phyloP scores from a whole-genome alignment of 2,797 vertebrate genomes.

The Enteromius unitaeniatus region DNA sequence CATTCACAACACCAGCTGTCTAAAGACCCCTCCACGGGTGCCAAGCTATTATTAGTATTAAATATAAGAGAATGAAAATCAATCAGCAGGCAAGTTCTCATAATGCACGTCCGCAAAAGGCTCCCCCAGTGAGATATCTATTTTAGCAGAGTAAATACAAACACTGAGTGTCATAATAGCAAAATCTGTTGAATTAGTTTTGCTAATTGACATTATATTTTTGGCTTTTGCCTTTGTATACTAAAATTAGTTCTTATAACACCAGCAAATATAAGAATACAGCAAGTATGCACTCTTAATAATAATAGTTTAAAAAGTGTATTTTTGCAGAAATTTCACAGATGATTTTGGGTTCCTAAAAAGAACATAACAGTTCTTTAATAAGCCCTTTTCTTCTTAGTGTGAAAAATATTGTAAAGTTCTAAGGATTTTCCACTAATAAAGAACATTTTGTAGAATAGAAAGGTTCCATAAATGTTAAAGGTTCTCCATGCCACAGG shows the following conservation, averaged over 20 bases:
- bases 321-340: neutral
- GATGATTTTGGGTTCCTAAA: neutral
- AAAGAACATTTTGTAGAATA: neutral
- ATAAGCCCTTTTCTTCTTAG: neutral
- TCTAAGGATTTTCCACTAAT: neutral
- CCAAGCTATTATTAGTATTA: conserved; percentile 72
- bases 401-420: neutral
- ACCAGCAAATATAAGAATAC: neutral
- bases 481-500: neutral
- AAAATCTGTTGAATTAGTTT: neutral
- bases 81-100: conserved; percentile 35
- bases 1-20: conserved; percentile 72
- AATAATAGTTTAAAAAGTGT: neutral
- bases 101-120: conserved; percentile 53
- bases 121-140: conserved; percentile 41
- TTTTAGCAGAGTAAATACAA: conserved; percentile 24
- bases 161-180: conserved; percentile 1
- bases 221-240: neutral
- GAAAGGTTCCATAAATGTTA: neutral
- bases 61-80: conserved; percentile 60
- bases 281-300: neutral
- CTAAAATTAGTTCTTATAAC: neutral
- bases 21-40: conserved; percentile 53
- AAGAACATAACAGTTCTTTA: neutral
- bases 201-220: neutral